phyloP scores from a whole-genome alignment of 2,888 invertebrate genomes.

The Machimus atricapillus region DNA sequence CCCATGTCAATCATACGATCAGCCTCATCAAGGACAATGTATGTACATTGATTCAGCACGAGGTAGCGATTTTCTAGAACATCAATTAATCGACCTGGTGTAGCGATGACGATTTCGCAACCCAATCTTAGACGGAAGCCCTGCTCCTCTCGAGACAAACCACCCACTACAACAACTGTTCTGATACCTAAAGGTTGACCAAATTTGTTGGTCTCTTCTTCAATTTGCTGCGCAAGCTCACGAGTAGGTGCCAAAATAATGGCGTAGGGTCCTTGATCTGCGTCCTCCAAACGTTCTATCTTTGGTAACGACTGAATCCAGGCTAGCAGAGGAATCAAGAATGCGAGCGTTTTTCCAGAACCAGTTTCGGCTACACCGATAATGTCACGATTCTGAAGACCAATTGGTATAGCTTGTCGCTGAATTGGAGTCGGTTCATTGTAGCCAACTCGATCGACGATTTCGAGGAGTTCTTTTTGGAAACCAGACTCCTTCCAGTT shows the following conservation, averaged over 20 bases:
- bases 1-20: slow-evolving; percentile 99
- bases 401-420: slow-evolving; percentile 98
- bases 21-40: slow-evolving; percentile 95
- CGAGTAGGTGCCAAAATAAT: slow-evolving; percentile 99
- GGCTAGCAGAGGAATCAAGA: slow-evolving; percentile 93
- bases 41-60: slow-evolving; percentile 96
- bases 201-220: slow-evolving; percentile 98
- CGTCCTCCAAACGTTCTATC: slow-evolving; percentile 88
- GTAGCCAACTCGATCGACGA: slow-evolving; percentile 94
- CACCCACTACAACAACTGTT: slow-evolving; percentile 98
- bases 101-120: slow-evolving; percentile 99
- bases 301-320: slow-evolving; percentile 99
- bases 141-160: slow-evolving; percentile 96
- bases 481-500: slow-evolving; percentile 94
- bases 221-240: slow-evolving; percentile 98
- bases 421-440: slow-evolving; percentile 99
- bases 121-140: slow-evolving; percentile 95
- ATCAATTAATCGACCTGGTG: slow-evolving; percentile 98
- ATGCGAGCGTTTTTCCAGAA: slow-evolving; percentile 98
- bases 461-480: slow-evolving; percentile 88
- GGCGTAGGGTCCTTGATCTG: slow-evolving; percentile 97
- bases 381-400: slow-evolving; percentile 91
- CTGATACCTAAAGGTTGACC: slow-evolving; percentile 91
- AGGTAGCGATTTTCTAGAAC: slow-evolving; percentile 97
- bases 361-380: slow-evolving; percentile 99